Conservation (phyloP, 2,113 vertebrate genomes). For the Arothron firmamentum region DNA sequence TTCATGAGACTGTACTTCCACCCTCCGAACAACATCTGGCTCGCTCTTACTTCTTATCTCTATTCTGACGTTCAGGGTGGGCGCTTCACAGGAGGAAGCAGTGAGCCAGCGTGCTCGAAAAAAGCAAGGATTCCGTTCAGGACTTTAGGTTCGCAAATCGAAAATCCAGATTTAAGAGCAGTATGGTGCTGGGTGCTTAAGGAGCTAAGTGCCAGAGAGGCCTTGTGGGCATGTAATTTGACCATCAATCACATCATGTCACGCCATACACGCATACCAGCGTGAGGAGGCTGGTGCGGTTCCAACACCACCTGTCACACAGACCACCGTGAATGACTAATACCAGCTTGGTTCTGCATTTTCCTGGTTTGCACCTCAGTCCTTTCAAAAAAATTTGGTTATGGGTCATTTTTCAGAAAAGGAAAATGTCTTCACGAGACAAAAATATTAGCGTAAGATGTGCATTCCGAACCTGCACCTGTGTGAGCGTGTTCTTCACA, state of each 20-base stretch:
- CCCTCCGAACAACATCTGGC: slow-evolving; percentile 55
- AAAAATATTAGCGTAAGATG: slow-evolving; percentile 17
- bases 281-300: slow-evolving; percentile 26
- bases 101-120: neutral
- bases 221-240: slow-evolving; percentile 21
- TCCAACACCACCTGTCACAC: slow-evolving; percentile 53
- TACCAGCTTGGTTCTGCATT: slow-evolving; percentile 56
- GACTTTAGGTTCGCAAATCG: neutral
- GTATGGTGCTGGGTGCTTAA: slow-evolving; percentile 1
- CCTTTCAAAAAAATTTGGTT: slow-evolving; percentile 33
- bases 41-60: slow-evolving; percentile 39
- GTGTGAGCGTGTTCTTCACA: slow-evolving; percentile 49
- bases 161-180: slow-evolving; percentile 14
- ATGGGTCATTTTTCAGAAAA: slow-evolving; percentile 24
- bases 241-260: slow-evolving; percentile 39
- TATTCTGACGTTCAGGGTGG: slow-evolving; percentile 47
- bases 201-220: slow-evolving; percentile 23
- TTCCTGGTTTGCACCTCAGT: slow-evolving; percentile 6
- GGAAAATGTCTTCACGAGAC: neutral
- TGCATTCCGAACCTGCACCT: slow-evolving; percentile 44
- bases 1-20: slow-evolving; percentile 40
- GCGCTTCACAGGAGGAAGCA: slow-evolving; percentile 13
- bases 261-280: slow-evolving; percentile 26
- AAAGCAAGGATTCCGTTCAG: neutral
- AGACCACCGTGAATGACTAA: slow-evolving; percentile 16